Evolutionary conservation across 2,888 invertebrate genomes (phyloP).

Genomic region (Ditula angustiorana): DNA sequence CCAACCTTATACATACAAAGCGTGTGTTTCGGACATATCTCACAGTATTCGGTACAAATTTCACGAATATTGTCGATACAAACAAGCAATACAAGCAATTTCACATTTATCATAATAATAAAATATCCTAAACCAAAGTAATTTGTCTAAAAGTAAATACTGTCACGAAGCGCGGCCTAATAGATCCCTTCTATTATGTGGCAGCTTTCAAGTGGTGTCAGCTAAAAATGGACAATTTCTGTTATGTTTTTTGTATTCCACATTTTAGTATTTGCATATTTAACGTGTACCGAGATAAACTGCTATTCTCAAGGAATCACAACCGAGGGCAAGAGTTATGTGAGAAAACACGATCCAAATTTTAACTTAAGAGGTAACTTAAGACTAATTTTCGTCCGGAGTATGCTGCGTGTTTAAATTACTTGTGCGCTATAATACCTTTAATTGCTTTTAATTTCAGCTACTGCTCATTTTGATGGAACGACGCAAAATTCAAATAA

Average conservation of each 20-base stretch:
- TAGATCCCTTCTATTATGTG: slow-evolving; percentile 47
- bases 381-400: slow-evolving; percentile 24
- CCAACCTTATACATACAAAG: slow-evolving; percentile 69
- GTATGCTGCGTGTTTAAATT: slow-evolving; percentile 1
- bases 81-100: slow-evolving; percentile 66
- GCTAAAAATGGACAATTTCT: slow-evolving; percentile 65
- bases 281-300: slow-evolving; percentile 50
- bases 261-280: slow-evolving; percentile 61
- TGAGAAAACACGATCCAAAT: slow-evolving; percentile 41
- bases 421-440: not conserved
- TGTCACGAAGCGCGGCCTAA: slow-evolving; percentile 51
- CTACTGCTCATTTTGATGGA: slow-evolving; percentile 43
- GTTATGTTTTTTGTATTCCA: slow-evolving; percentile 76
- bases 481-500: slow-evolving; percentile 42
- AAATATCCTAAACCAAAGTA: slow-evolving; percentile 49
- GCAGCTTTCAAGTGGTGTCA: slow-evolving; percentile 43
- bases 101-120: slow-evolving; percentile 69
- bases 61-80: slow-evolving; percentile 50
- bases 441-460: slow-evolving; percentile 46
- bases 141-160: slow-evolving; percentile 49
- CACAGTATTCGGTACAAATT: slow-evolving; percentile 57
- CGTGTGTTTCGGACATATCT: slow-evolving; percentile 69
- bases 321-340: slow-evolving; percentile 38
- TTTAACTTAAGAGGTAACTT: slow-evolving; percentile 48
- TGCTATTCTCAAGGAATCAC: slow-evolving; percentile 49